Base-by-base conservation (phyloP, 2,113 vertebrate genomes). In the Gasterosteus aculeatus region DNA sequence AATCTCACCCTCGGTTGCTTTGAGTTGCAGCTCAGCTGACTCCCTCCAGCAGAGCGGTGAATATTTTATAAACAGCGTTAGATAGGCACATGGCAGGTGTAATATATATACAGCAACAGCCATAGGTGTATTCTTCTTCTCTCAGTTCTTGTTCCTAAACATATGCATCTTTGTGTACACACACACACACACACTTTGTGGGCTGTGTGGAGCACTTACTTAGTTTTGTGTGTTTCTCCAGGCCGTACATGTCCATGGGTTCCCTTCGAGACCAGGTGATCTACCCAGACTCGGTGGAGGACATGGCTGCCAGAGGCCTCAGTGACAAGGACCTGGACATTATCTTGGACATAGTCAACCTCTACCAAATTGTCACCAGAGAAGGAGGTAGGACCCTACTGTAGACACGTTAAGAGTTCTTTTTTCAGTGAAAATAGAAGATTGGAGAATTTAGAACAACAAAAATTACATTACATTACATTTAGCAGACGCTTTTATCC, bases 171-270 rank as follows among this genome's bases (percentile, higher is more conserved):
- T 71, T 58, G 5, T n/a, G 47, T 35, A 67, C 73, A 75, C 71
- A 60, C 65, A 8, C n/a, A 66, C 73, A 72, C 71, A 60, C 65
- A 11, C 10, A 61, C 7, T 66, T 57, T 60, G 60, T 63, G 10
- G 12, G 19, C 26, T n/a, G 4, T 60, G 42, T 19, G 10, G 6
- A 60, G 46, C 65, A 77, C 71, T 78, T 65, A 22, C 56, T 54
- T 41, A 59, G 11, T 69, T 53, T 44, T 69, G 29, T 66, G 33
- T 72, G 6, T 71, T 18, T 62, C 88, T 69, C 51, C 84, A 99
- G 98, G 88, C 98, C 98, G 3, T 99, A 99, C 79, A 99, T 99
- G 98, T 99, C 98, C 44, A 93, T 98, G 67, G 98, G 98, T 78
- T 96, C 96, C 0, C 94, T 99, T 44, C 94, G 98, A 19, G 98